Conservation (phyloP, 2,113 vertebrate genomes). For the Mastomys coucha region DNA sequence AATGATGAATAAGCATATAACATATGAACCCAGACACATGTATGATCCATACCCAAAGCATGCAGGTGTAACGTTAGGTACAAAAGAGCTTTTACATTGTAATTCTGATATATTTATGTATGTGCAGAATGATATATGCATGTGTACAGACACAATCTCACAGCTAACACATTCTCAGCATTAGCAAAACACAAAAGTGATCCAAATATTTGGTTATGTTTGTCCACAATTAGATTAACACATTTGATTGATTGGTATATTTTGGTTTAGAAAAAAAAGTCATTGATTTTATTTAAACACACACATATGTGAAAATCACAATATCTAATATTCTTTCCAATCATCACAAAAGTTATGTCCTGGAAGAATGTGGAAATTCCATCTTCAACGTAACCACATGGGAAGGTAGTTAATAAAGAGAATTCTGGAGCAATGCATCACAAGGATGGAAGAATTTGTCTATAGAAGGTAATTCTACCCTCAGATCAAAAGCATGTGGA, state of each 20-base stretch:
- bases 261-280: neutral
- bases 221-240: neutral
- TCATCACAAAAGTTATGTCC: neutral
- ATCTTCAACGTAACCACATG: neutral
- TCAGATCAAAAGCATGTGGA: neutral
- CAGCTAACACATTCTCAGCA: neutral
- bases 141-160: neutral
- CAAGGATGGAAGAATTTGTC: neutral
- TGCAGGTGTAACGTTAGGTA: neutral
- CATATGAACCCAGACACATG: too few relatives aligned
- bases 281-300: neutral
- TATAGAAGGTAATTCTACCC: neutral
- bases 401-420: neutral
- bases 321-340: conserved; percentile 11
- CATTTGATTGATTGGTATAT: neutral
- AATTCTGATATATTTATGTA: neutral
- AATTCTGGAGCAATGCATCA: fast-evolving
- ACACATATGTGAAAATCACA: neutral
- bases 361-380: neutral
- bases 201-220: neutral
- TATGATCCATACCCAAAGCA: neutral
- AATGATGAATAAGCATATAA: neutral
- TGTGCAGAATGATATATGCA: neutral
- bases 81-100: neutral
- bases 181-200: neutral